phyloP scores from a whole-genome alignment of 2,797 vertebrate species.

The Petrocephalus schoutedeni region DNA sequence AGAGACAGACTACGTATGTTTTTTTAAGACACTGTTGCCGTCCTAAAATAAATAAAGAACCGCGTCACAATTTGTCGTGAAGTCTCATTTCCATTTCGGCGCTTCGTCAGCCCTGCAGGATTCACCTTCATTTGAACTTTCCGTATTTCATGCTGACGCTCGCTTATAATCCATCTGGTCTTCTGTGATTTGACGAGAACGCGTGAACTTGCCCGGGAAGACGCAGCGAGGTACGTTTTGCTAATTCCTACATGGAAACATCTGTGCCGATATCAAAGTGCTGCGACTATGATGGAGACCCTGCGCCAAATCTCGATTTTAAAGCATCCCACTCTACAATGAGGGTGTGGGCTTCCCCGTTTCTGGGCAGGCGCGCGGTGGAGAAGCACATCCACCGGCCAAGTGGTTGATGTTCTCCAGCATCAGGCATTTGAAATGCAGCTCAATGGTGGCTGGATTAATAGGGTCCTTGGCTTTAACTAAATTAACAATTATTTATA shows the following conservation, averaged over 20 bases:
- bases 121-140: not conserved
- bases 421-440: not conserved
- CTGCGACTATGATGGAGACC: not conserved
- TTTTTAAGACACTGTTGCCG: not conserved
- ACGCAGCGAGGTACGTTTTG: not conserved
- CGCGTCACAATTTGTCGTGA: not conserved
- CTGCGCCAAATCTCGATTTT: not conserved
- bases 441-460: not conserved
- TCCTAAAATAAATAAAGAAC: not conserved
- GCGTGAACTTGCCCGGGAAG: not conserved
- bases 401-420: not conserved
- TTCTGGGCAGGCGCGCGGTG: not conserved
- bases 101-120: not conserved
- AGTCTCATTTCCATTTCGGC: not conserved
- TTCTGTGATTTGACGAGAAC: not conserved
- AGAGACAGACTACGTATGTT: not conserved
- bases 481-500: slow-evolving; percentile 3
- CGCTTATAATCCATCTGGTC: not conserved
- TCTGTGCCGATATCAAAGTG: not conserved
- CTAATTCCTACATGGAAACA: not conserved
- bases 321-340: not conserved
- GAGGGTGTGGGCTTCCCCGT: not conserved
- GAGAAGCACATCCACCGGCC: not conserved
- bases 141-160: not conserved
- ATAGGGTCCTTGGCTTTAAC: not conserved